Evolutionary conservation across 2,888 invertebrate genomes (phyloP).

Genomic region (Adelognathus sp.): DNA sequence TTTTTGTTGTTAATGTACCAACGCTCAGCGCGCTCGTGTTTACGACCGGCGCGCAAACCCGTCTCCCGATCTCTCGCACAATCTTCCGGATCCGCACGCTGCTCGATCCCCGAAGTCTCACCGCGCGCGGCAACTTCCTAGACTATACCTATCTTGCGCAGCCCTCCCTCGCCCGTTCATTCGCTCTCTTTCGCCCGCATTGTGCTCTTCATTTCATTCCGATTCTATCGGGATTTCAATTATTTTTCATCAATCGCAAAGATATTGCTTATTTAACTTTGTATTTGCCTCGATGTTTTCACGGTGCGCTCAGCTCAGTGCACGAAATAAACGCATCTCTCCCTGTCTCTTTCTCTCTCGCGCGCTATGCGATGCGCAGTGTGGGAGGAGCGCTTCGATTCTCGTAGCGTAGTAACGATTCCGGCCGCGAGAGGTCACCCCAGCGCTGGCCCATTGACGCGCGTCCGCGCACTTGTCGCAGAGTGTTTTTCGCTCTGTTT

Average conservation of each 20-base stretch:
- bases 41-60: slow-evolving; percentile 41
- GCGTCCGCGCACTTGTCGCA: background rate
- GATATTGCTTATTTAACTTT: too few relatives aligned
- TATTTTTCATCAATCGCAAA: too few relatives aligned
- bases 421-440: background rate
- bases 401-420: background rate
- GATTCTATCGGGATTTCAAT: too few relatives aligned
- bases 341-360: background rate
- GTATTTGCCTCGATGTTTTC: too few relatives aligned
- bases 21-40: slow-evolving; percentile 6
- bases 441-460: background rate
- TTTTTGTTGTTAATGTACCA: background rate
- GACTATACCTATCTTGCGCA: slow-evolving; percentile 7
- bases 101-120: slow-evolving; percentile 47
- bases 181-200: too few relatives aligned
- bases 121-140: slow-evolving; percentile 52
- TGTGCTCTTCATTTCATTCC: too few relatives aligned
- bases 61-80: slow-evolving; percentile 43
- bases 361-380: background rate
- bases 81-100: slow-evolving; percentile 54
- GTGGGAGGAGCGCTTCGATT: slow-evolving; percentile 9
- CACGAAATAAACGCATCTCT: too few relatives aligned
- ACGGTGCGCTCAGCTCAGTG: too few relatives aligned
- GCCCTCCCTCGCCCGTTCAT: background rate
- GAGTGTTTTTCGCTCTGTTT: slow-evolving; percentile 3